Evolutionary conservation across 2,888 invertebrate species (phyloP).

Genomic region (Tuberolachnus salignus): DNA sequence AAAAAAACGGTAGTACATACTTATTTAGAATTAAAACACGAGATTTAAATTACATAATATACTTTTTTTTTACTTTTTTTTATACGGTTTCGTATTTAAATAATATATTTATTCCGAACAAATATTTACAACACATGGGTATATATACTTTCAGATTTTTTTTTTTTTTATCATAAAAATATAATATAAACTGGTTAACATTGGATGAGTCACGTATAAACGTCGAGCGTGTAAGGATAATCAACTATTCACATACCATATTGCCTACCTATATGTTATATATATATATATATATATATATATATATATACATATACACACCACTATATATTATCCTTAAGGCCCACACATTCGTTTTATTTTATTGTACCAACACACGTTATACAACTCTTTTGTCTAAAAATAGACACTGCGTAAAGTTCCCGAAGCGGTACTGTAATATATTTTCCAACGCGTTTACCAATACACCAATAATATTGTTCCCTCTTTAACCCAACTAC

Average conservation of each 20-base stretch:
- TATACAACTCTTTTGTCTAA: slow-evolving; percentile 22
- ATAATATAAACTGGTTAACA: slow-evolving; percentile 47
- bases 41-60: too few relatives aligned
- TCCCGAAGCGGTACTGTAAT: not conserved
- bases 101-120: not conserved
- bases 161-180: slow-evolving; percentile 12
- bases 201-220: slow-evolving; percentile 49
- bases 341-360: slow-evolving; percentile 18
- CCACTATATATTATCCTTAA: slow-evolving; percentile 41
- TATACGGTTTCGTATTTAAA: too few relatives aligned
- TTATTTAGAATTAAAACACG: too few relatives aligned
- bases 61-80: too few relatives aligned
- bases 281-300: too few relatives aligned
- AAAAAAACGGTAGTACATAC: too few relatives aligned
- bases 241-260: slow-evolving; percentile 23
- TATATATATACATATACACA: not conserved
- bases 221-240: slow-evolving; percentile 34
- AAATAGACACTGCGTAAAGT: slow-evolving; percentile 21
- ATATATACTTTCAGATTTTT: slow-evolving; percentile 4
- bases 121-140: slow-evolving; percentile 32
- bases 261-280: slow-evolving; percentile 37
- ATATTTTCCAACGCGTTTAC: not conserved
- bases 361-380: slow-evolving; percentile 15
- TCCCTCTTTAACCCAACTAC: not conserved
- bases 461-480: not conserved